Evolutionary conservation across 1,140 invertebrate genomes (phyloP).

Genomic region (Oedothorax gibbosus): DNA sequence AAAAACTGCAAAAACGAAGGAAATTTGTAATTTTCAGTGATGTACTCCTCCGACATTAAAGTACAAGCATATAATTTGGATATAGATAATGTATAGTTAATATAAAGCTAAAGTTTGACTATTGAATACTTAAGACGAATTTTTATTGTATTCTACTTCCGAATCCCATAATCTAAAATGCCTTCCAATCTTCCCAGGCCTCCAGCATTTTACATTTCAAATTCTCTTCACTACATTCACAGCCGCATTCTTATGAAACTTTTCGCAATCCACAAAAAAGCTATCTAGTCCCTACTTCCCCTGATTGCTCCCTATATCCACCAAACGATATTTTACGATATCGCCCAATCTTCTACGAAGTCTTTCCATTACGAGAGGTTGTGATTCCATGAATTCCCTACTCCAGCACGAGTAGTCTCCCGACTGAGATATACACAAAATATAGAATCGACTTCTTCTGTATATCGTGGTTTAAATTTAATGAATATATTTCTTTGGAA

Average conservation of each 20-base stretch:
- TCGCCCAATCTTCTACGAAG: background rate
- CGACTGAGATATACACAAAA: background rate
- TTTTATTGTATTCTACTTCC: background rate
- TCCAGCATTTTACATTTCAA: background rate
- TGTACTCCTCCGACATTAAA: too few relatives aligned
- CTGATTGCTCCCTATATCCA: background rate
- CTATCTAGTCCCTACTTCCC: background rate
- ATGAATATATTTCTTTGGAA: constrained; percentile 4
- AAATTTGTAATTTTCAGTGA: too few relatives aligned
- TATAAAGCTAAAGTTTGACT: too few relatives aligned
- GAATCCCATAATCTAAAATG: background rate
- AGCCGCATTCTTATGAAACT: background rate
- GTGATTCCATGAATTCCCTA: background rate
- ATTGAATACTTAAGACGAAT: too few relatives aligned
- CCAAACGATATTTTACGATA: background rate
- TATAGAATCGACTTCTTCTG: background rate
- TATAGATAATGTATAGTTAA: too few relatives aligned
- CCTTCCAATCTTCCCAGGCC: background rate
- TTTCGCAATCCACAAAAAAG: background rate
- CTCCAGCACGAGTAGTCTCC: background rate
- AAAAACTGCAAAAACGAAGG: too few relatives aligned
- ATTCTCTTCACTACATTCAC: background rate
- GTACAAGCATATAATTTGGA: too few relatives aligned
- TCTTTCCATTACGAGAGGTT: constrained; percentile 4
- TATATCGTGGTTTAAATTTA: background rate